Evolutionary conservation across 2,113 vertebrate genomes (phyloP).

Genomic region (Tichodroma muraria): DNA sequence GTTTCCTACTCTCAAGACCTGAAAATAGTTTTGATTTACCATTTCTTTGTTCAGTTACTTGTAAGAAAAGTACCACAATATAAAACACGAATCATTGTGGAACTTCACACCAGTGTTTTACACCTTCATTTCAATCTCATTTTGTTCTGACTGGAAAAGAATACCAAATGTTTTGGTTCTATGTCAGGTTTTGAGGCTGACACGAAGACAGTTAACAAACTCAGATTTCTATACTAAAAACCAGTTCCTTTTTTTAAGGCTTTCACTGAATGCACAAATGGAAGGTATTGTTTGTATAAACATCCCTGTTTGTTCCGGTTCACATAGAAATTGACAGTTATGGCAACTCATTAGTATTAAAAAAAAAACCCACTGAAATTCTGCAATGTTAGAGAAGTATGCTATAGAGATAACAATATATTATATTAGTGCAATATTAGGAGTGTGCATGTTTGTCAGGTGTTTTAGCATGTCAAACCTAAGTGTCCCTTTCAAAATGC

Average conservation of each 20-base stretch:
- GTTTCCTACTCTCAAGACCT: not conserved
- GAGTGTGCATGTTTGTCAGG: rapidly evolving
- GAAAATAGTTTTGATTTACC: not conserved
- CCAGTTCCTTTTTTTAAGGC: not conserved
- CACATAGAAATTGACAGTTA: not conserved
- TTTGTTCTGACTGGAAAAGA: not conserved
- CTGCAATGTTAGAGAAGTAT: not conserved
- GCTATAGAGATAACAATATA: not conserved
- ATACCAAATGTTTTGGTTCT: not conserved
- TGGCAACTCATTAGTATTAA: not conserved
- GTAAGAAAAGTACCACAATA: not conserved
- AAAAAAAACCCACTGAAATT: not conserved
- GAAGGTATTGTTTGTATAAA: not conserved
- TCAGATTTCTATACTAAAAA: not conserved
- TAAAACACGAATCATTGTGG: not conserved
- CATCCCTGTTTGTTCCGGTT: not conserved
- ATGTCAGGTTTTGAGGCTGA: not conserved
- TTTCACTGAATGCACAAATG: not conserved
- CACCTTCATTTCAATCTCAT: not conserved
- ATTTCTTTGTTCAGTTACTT: not conserved
- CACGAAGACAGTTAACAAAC: not conserved
- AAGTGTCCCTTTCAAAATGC: not conserved
- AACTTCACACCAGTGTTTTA: not conserved
- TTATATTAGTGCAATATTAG: not conserved
- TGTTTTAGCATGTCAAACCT: not conserved